Base-by-base conservation (phyloP, 1,140 invertebrate species). In the Drosophila murphyi region DNA sequence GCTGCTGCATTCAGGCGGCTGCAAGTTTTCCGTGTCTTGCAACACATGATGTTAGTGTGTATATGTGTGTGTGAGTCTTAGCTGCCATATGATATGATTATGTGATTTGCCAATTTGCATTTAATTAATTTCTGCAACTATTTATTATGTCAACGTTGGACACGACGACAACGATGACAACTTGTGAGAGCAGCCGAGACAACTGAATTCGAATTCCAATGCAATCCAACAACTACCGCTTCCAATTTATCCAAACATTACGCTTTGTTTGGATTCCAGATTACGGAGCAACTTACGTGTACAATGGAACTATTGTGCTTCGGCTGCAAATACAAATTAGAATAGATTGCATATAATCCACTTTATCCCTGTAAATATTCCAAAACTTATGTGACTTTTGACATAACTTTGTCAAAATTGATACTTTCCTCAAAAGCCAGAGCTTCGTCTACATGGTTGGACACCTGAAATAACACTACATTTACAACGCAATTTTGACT, bases 31-130 rank as follows among this genome's bases (percentile, higher is more conserved):
- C 85, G 83, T 76, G 34, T 85, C 34, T 85, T 85, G 82, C 82
- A 76, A 80, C 81, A 83, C 45, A 29, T 32, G 41, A 45, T 37
- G 31, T 59, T 4, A 50, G 20, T 39, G 34, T 43, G 60, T 20
- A 28, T 67, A 56, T 68, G 74, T 72, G 62, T 67, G 51, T 64
- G 37, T 72, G 82, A 78, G 63, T 51, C 63, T 67, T 62, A 70
- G 60, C 72, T 80, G 83, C 80, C 80, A 88, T 82, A 79, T 87
- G 76, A 87, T 87, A 88, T 87, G 85, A 88, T 88, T 88, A 88
- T 88, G 83, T 77, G 83, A 88, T 88, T 89, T 89, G 76, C 74
- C 80, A 89, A 88, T 88, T 89, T 88, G 83, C 83, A 88, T 88
- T 88, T 88, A 88, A 88, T 88, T 88, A 88, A 88, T 89, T 88